Conservation (phyloP, 2,888 invertebrate species). For the Hydrotaea diabolus region DNA sequence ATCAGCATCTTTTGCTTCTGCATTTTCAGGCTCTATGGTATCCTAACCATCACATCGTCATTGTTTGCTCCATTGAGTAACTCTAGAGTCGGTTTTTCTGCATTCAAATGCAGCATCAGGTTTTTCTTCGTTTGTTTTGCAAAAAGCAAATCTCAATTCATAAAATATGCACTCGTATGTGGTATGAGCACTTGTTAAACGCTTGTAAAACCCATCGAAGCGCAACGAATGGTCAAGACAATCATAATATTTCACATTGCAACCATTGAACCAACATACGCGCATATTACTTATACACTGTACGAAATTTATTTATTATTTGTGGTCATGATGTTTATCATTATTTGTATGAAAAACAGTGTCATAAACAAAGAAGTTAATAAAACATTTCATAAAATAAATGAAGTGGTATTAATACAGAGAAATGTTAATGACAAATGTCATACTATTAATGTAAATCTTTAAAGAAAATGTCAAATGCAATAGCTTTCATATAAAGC, state of each 20-base stretch:
- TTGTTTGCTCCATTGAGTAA: neutral
- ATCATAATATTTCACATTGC: constrained; percentile 16
- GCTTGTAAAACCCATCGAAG: constrained; percentile 49
- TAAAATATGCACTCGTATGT: neutral
- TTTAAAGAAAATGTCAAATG: too few species aligned
- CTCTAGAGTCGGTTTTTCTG: neutral
- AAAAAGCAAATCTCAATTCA: neutral
- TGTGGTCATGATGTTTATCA: too few species aligned
- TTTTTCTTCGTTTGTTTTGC: constrained; percentile 30
- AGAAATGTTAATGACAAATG: too few species aligned
- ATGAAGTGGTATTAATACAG: too few species aligned
- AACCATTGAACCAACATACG: neutral
- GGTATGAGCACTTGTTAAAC: constrained; percentile 18
- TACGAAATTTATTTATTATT: too few species aligned
- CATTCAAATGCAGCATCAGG: constrained; percentile 8
- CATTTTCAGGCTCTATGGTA: neutral
- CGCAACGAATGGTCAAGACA: constrained; percentile 56
- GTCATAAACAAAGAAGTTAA: too few species aligned
- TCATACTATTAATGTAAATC: too few species aligned
- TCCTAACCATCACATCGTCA: neutral
- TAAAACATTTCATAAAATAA: too few species aligned
- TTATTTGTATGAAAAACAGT: too few species aligned
- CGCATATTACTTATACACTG: too few species aligned
- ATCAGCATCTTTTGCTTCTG: neutral
- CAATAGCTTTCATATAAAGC: too few species aligned